Percentiles rank a stretch among this genome's conserved stretches.
Conservation (phyloP, 2,113 vertebrate genomes). For the Stercorarius parasiticus region DNA sequence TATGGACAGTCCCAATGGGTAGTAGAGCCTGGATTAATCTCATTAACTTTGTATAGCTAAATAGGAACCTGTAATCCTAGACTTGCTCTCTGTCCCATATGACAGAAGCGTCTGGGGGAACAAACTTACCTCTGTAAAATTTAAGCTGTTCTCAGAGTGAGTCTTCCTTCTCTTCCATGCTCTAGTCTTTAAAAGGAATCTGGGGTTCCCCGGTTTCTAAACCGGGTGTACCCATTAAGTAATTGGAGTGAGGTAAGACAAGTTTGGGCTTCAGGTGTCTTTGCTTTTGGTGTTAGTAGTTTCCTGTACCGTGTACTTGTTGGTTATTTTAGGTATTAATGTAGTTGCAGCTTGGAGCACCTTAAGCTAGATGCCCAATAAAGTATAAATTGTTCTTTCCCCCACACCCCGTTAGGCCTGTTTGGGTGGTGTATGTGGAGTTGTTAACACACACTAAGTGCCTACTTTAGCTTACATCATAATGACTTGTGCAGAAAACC, state of each 20-base stretch:
- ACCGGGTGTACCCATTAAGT: neutral
- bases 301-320: neutral
- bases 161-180: neutral
- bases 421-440: neutral
- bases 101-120: neutral
- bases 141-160: neutral
- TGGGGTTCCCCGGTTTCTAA: neutral
- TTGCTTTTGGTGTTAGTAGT: neutral
- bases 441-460: neutral
- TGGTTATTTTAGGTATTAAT: neutral
- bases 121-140: neutral
- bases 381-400: neutral
- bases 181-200: neutral
- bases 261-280: neutral
- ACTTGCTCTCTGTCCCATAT: neutral
- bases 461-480: neutral
- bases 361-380: neutral
- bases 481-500: neutral
- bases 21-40: neutral
- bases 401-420: rapidly evolving
- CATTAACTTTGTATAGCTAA: neutral
- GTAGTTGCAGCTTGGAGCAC: neutral
- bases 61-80: neutral
- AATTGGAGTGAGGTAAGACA: neutral
- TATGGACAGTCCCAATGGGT: neutral